Percentiles rank a stretch among this genome's conserved stretches.
phyloP scores from a whole-genome alignment of 2,797 vertebrate genomes.

The Naso thynnoides region DNA sequence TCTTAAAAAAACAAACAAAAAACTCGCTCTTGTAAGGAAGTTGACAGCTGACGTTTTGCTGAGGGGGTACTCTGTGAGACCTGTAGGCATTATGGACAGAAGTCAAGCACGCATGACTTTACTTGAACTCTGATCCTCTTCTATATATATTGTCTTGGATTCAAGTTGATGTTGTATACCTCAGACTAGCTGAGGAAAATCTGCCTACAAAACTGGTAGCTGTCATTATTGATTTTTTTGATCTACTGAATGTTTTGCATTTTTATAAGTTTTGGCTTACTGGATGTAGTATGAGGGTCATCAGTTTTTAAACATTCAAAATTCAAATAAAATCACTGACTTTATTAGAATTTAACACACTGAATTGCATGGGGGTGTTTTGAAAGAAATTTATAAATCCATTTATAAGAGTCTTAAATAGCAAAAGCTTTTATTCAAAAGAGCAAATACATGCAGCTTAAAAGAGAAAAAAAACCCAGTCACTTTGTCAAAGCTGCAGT shows the following conservation, averaged over 20 bases:
- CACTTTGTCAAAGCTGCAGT: conserved; percentile 51
- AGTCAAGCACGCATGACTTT: background rate
- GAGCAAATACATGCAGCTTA: conserved; percentile 13
- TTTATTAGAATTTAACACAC: background rate
- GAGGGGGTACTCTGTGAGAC: background rate
- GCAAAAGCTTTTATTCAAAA: conserved; percentile 30
- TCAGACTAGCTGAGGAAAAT: background rate
- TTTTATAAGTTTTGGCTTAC: too few species aligned
- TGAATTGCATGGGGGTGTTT: background rate
- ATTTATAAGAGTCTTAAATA: conserved; percentile 27
- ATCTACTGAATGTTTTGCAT: background rate
- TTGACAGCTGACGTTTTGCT: conserved; percentile 17
- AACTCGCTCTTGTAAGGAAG: background rate
- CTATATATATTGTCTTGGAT: background rate
- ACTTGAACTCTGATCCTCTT: background rate
- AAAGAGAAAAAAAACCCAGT: conserved; percentile 34
- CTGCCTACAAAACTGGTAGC: background rate
- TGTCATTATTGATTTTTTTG: background rate
- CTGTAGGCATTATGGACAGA: background rate
- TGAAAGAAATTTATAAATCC: conserved; percentile 11
- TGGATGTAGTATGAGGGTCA: background rate
- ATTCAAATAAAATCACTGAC: background rate
- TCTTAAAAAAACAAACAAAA: background rate
- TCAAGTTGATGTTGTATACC: background rate
- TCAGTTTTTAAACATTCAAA: conserved; percentile 2